Conservation (phyloP, 2,113 vertebrate genomes). For the Peromyscus leucopus region DNA sequence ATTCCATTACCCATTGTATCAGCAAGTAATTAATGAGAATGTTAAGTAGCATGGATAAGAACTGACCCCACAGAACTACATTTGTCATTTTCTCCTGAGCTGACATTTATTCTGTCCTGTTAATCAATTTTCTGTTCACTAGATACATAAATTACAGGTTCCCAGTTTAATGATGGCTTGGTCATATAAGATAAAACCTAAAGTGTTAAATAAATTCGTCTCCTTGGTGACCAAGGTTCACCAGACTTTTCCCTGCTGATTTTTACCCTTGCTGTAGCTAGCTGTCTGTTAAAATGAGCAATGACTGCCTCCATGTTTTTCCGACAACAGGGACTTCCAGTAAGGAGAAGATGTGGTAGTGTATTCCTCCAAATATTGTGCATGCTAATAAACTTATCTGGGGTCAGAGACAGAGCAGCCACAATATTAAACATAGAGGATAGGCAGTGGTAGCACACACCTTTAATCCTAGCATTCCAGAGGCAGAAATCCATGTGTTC, state of each 20-base stretch:
- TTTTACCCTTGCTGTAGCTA: slow-evolving; percentile 30
- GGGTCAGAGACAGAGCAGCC: no score
- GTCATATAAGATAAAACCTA: slow-evolving; percentile 43
- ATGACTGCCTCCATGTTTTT: not conserved
- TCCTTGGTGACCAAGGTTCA: slow-evolving; percentile 36
- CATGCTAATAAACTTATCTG: no score
- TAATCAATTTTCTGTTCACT: slow-evolving; percentile 73
- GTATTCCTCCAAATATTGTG: no score
- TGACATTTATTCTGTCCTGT: slow-evolving; percentile 65
- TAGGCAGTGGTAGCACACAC: no score
- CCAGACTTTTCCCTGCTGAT: not conserved
- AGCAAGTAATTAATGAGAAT: slow-evolving; percentile 74
- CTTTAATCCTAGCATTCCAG: no score
- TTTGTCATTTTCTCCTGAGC: slow-evolving; percentile 58
- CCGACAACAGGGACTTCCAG: not conserved
- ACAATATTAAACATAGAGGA: no score
- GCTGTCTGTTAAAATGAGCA: slow-evolving; percentile 43
- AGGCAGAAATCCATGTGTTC: no score
- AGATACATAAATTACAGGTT: slow-evolving; percentile 68
- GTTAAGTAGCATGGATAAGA: slow-evolving; percentile 57
- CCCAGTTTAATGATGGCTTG: slow-evolving; percentile 41
- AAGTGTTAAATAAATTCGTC: slow-evolving; percentile 23
- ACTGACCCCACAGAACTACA: slow-evolving; percentile 59
- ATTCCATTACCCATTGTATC: slow-evolving; percentile 59
- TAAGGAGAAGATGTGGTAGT: not conserved